Conservation (phyloP, 2,113 vertebrate genomes). For the Neofelis nebulosa region DNA sequence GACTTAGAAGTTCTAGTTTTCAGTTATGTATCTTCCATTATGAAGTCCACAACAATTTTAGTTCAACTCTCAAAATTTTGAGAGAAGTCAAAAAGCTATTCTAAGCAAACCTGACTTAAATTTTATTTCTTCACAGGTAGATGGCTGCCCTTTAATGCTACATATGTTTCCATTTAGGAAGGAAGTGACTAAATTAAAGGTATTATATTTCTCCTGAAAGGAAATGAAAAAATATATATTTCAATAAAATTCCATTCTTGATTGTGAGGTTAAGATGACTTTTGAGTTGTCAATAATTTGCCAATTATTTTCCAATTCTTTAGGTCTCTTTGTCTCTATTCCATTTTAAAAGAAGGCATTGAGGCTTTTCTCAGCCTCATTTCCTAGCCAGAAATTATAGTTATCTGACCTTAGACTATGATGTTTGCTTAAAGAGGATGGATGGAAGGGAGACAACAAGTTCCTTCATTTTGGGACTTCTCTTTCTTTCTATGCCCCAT, state of each 20-base stretch:
- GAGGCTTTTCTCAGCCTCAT: background rate
- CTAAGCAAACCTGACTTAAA: background rate
- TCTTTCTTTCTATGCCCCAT: background rate
- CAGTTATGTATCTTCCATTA: background rate
- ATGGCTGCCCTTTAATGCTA: background rate
- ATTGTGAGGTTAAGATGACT: background rate
- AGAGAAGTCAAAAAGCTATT: background rate
- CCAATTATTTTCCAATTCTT: background rate
- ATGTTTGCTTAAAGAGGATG: background rate
- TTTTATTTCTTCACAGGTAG: background rate
- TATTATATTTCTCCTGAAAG: background rate
- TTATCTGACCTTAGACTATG: background rate
- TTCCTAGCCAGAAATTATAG: background rate
- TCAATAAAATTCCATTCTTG: background rate
- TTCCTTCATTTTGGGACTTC: background rate
- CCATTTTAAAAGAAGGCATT: background rate
- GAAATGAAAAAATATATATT: background rate
- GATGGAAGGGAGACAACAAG: background rate
- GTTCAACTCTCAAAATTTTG: conserved; percentile 3
- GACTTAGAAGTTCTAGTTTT: conserved; percentile 13
- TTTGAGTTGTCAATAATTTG: background rate
- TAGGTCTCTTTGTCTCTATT: background rate
- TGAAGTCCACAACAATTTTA: background rate
- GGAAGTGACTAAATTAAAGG: background rate
- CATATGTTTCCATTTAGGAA: background rate